Evolutionary conservation across 2,797 vertebrate species (phyloP), one percentile per base, ranked within the genome.

Genomic region (Hephaestus fuliginosus): DNA sequence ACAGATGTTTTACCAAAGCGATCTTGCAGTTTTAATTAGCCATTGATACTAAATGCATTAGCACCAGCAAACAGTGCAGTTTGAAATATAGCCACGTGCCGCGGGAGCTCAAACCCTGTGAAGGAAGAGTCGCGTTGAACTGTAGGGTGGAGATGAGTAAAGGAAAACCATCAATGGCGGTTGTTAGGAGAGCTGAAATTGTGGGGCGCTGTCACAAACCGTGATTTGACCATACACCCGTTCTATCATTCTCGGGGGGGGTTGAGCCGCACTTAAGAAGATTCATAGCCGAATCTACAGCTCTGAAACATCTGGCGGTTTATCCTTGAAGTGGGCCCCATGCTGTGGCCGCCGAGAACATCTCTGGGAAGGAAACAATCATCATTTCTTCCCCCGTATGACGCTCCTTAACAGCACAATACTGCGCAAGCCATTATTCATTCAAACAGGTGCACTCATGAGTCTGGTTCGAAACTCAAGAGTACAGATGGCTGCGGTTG

Each of bases 1-100:
- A 94, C 94, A 95, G 93, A 94, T 95, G 94, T 93, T 95, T 93
- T 82, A 84, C 87, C 91, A 91, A 95, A 93, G 91, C 44, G 78
- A 91, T 93, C 88, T 86, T 76, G 78, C 88, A n/a, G 87, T 91
- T 93, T 91, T 94, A 95, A 95, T 95, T 95, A 94, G 90, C 91
- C 88, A 89, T 81, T 92, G 90, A 93, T 93, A 83, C 89, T 88
- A 91, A 93, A 93, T 81, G 77, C 89, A 91, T 91, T 92, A 90
- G 87, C 65, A 73, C 53, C 44, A 69, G 84, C 70, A 85, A 88
- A 86, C 52, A 74, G 75, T 44, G 74, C 60, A 1, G 74, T 81
- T 72, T 92, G 68, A 94, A 88, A 92, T 93, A 92, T 51, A 76
- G 76, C 83, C 79, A 75, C 53, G 39, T 78, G 68, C 64, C 65